A percentile compares a stretch with the other conserved stretches of the same genome.
phyloP scores from a whole-genome alignment of 1,140 invertebrate genomes.

The Cheumatopsyche charites region DNA sequence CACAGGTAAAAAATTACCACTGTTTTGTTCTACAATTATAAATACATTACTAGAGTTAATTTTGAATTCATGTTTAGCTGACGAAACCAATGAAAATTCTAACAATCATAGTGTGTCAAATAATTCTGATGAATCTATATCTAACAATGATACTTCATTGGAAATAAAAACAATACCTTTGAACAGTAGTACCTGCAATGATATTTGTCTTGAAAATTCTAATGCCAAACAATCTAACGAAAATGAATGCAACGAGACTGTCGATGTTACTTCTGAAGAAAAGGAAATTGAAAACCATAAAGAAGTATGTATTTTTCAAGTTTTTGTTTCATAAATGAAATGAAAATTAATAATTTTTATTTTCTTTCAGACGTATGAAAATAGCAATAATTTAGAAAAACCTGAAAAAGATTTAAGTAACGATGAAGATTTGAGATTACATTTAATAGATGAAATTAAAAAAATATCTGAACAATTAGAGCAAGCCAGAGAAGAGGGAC shows the following conservation, averaged over 20 bases:
- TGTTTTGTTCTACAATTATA: background rate
- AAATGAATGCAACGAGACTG: background rate
- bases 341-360: too few species aligned
- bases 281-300: constrained; percentile 19
- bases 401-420: constrained; percentile 8
- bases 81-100: constrained; percentile 51
- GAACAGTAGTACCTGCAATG: constrained; percentile 10
- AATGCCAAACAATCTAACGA: background rate
- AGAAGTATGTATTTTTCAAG: background rate
- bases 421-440: background rate
- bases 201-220: background rate
- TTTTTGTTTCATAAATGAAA: constrained; percentile 1
- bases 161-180: background rate
- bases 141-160: constrained; percentile 2
- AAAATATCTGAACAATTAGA: constrained; percentile 27
- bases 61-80: constrained; percentile 23
- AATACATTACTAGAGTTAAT: background rate
- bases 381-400: constrained; percentile 29
- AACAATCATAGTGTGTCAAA: constrained; percentile 52
- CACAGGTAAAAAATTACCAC: background rate
- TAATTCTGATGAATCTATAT: background rate
- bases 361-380: constrained; percentile 34
- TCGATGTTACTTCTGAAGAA: background rate
- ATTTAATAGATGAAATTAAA: constrained; percentile 26
- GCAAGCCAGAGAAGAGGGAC: constrained; percentile 24